phyloP scores from a whole-genome alignment of 2,113 vertebrate genomes.

The Corydoras sp. region DNA sequence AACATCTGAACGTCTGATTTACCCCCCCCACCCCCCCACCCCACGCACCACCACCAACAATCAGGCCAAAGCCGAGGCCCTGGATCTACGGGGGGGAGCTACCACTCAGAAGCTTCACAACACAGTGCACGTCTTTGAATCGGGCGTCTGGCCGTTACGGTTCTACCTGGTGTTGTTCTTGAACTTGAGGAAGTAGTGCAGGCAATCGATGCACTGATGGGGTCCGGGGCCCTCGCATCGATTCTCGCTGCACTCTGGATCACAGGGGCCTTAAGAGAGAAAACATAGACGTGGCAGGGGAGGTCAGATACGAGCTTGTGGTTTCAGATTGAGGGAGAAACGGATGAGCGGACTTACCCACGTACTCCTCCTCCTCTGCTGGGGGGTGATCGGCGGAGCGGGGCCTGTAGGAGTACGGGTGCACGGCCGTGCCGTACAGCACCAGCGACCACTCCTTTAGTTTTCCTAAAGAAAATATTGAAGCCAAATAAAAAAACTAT shows the following conservation, averaged over 20 bases:
- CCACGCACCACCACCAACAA: no score
- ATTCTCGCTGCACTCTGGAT: conserved; percentile 88
- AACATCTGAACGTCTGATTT: no score
- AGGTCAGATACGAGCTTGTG: neutral
- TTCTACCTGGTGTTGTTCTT: conserved; percentile 92
- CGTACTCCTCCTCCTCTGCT: conserved; percentile 87
- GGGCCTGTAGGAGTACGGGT: conserved; percentile 85
- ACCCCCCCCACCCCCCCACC: no score
- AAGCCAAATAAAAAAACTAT: no score
- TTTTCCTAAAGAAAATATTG: conserved; percentile 71
- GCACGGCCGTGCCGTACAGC: conserved; percentile 89
- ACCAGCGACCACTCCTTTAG: conserved; percentile 98
- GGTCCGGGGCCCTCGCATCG: conserved; percentile 94
- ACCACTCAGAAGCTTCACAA: no score
- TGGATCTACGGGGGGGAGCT: no score
- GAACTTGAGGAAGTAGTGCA: conserved; percentile 96
- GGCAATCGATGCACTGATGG: conserved; percentile 91
- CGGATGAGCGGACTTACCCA: conserved; percentile 62
- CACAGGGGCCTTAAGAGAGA: conserved; percentile 77
- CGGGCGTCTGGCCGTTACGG: neutral
- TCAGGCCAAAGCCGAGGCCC: no score
- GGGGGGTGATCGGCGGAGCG: conserved; percentile 68
- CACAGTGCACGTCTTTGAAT: no score
- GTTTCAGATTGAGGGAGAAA: no score
- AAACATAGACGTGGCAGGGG: conserved; percentile 10